A percentile compares a stretch with the other conserved stretches of the same genome.
Conservation (phyloP, 2,888 invertebrate genomes). For the Drosophila greeni region DNA sequence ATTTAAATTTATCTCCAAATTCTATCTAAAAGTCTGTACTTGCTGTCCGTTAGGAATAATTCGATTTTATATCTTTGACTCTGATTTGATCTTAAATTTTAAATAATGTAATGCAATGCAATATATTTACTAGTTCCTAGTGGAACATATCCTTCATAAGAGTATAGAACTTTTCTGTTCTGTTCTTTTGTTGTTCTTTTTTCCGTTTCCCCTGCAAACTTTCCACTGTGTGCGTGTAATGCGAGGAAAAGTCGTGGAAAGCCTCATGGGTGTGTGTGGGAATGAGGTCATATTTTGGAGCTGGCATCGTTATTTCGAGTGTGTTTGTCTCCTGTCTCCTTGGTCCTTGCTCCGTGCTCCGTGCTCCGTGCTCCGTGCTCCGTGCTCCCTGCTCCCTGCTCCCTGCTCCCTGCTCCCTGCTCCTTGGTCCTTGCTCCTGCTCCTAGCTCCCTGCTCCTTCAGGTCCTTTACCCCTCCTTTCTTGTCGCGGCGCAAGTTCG, state of each 20-base stretch:
- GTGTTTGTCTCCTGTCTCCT: constrained; percentile 33
- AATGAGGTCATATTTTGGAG: constrained; percentile 73
- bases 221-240: constrained; percentile 63
- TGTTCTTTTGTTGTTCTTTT: neutral
- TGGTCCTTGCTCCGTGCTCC: neutral
- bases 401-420: neutral
- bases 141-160: neutral
- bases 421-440: neutral
- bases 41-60: no score
- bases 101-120: no score
- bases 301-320: constrained; percentile 45
- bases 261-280: constrained; percentile 27
- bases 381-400: neutral
- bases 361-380: neutral
- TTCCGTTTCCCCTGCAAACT: constrained; percentile 18
- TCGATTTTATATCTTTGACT: no score
- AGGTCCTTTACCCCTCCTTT: neutral
- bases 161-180: constrained; percentile 7
- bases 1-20: no score
- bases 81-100: no score
- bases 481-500: constrained; percentile 22
- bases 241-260: constrained; percentile 25
- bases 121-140: no score
- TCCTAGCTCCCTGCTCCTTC: no score
- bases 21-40: no score